Evolutionary conservation across 64 coral and sea anemone species (phyloP).

Genomic region (Actinia equina): DNA sequence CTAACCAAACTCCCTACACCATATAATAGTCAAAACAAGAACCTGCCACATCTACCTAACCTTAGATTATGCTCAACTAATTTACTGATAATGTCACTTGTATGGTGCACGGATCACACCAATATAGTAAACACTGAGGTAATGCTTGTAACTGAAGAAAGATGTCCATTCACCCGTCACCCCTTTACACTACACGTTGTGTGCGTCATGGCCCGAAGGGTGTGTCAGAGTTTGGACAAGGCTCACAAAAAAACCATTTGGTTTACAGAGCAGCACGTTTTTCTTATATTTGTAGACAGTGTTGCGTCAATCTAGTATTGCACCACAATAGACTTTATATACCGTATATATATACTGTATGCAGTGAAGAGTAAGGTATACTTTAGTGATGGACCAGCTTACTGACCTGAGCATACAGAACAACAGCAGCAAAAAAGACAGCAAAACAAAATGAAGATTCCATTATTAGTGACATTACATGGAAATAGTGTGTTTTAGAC

Average conservation of each 20-base stretch:
- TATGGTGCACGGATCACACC: too few species aligned
- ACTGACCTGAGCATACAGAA: neutral
- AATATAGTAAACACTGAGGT: too few species aligned
- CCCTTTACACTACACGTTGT: neutral
- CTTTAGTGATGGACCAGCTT: neutral
- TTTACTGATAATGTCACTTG: too few species aligned
- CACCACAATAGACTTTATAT: neutral
- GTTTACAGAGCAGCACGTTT: neutral
- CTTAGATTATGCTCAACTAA: neutral
- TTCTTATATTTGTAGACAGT: too few species aligned
- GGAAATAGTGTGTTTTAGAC: neutral
- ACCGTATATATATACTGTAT: neutral
- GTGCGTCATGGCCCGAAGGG: neutral
- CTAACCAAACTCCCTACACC: too few species aligned
- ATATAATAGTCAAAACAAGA: too few species aligned
- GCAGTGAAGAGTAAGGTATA: neutral
- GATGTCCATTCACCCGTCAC: too few species aligned
- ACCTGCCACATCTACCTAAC: neutral
- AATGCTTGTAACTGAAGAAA: too few species aligned
- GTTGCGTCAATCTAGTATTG: neutral
- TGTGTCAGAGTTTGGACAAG: neutral
- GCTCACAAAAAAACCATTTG: neutral
- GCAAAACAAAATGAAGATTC: neutral
- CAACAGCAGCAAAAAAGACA: neutral
- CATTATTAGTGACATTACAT: neutral